Percentiles rank a stretch among this genome's conserved stretches.
Conservation (phyloP, 1,140 invertebrate species). For the Orussus abietinus region DNA sequence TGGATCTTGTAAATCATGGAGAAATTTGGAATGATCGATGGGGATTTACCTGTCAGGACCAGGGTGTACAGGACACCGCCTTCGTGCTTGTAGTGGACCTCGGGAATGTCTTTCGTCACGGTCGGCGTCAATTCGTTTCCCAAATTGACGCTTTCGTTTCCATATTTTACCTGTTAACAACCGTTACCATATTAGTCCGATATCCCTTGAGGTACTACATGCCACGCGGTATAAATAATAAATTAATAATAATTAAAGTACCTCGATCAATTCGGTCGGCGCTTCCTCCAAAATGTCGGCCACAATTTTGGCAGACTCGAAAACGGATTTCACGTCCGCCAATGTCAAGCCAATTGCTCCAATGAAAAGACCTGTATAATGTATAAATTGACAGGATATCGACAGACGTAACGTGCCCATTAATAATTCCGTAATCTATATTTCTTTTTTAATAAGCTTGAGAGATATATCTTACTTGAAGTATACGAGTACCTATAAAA, state of each 20-base stretch:
- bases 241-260: conserved; percentile 23
- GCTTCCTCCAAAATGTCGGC: conserved; percentile 51
- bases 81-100: conserved; percentile 52
- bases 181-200: too few species aligned
- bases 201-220: too few species aligned
- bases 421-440: too few species aligned
- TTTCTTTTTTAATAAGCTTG: too few species aligned
- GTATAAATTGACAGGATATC: too few species aligned
- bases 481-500: too few species aligned
- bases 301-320: conserved; percentile 49
- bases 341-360: conserved; percentile 21
- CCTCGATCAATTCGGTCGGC: conserved; percentile 47
- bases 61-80: conserved; percentile 59
- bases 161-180: conserved; percentile 46
- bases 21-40: too few species aligned
- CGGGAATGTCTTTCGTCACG: conserved; percentile 43
- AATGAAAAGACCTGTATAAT: conserved; percentile 35
- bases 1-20: background rate
- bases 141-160: conserved; percentile 43
- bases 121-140: conserved; percentile 58
- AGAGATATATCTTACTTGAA: too few species aligned
- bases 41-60: conserved; percentile 55
- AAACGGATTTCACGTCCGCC: conserved; percentile 36
- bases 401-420: too few species aligned
- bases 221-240: background rate